Evolutionary conservation across 2,113 vertebrate genomes (phyloP).

Genomic region (Alaudala cheleensis): DNA sequence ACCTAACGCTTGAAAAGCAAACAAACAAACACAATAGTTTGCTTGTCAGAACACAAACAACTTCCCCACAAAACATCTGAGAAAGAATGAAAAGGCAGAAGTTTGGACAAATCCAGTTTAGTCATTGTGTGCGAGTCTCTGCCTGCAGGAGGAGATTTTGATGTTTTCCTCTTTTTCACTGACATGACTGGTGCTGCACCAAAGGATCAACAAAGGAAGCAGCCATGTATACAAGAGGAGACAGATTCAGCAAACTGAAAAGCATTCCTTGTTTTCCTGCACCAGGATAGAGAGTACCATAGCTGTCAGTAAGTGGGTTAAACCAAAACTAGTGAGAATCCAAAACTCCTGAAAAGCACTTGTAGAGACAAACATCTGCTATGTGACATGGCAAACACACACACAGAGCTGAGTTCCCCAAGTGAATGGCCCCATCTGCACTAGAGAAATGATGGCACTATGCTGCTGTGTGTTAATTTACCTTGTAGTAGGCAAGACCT

Average conservation of each 20-base stretch:
- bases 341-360: background rate
- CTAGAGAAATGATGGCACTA: background rate
- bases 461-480: background rate
- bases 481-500: background rate
- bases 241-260: background rate
- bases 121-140: background rate
- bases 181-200: background rate
- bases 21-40: slow-evolving; percentile 11
- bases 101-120: slow-evolving; percentile 31
- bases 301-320: background rate
- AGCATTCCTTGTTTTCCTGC: background rate
- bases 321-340: background rate
- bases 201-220: background rate
- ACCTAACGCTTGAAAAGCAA: background rate
- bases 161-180: background rate
- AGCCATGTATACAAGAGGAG: background rate
- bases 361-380: background rate
- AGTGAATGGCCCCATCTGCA: background rate
- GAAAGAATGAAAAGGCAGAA: slow-evolving; percentile 15
- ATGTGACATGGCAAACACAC: background rate
- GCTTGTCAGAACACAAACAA: slow-evolving; percentile 13
- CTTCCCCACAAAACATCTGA: slow-evolving; percentile 26
- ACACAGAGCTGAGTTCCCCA: background rate
- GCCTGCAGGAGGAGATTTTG: background rate
- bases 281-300: background rate